A percentile compares a stretch with the other conserved stretches of the same genome.
Evolutionary conservation across 2,113 vertebrate species (phyloP).

Genomic region (Halichoeres trimaculatus): DNA sequence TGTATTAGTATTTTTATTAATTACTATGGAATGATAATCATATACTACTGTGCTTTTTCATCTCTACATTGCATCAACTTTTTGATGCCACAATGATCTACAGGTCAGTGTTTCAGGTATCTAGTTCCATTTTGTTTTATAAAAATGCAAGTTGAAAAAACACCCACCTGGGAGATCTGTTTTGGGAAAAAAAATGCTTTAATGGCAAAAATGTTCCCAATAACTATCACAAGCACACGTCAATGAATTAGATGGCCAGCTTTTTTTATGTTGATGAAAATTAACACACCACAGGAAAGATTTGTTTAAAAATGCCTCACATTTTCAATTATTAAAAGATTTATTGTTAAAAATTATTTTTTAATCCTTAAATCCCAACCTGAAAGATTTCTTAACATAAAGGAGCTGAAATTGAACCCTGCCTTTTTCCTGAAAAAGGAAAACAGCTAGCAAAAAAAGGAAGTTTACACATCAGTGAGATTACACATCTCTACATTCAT

Average conservation of each 20-base stretch:
- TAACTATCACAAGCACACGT: constrained; percentile 1
- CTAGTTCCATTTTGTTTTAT: too few relatives aligned
- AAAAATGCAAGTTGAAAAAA: too few relatives aligned
- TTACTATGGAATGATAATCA: too few relatives aligned
- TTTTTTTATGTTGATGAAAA: constrained; percentile 63
- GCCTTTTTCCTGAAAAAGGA: constrained; percentile 29
- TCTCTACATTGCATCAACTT: too few relatives aligned
- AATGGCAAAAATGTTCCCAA: background rate
- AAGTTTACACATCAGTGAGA: constrained; percentile 51
- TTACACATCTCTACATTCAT: constrained; percentile 69
- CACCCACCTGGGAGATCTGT: background rate
- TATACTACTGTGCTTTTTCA: too few relatives aligned
- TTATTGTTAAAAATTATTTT: constrained; percentile 41
- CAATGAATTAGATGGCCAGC: constrained; percentile 13
- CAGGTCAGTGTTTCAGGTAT: too few relatives aligned
- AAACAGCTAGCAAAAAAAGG: constrained; percentile 8
- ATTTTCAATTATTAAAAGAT: constrained; percentile 36
- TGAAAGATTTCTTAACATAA: constrained; percentile 41
- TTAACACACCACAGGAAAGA: constrained; percentile 61
- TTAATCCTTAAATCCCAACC: constrained; percentile 25
- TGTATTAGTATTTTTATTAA: too few relatives aligned
- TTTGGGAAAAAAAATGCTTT: background rate
- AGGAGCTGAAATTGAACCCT: constrained; percentile 39
- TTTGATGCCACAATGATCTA: too few relatives aligned
- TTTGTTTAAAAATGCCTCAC: constrained; percentile 27